Conservation (phyloP, 2,888 invertebrate species). For the Sturmia bella region DNA sequence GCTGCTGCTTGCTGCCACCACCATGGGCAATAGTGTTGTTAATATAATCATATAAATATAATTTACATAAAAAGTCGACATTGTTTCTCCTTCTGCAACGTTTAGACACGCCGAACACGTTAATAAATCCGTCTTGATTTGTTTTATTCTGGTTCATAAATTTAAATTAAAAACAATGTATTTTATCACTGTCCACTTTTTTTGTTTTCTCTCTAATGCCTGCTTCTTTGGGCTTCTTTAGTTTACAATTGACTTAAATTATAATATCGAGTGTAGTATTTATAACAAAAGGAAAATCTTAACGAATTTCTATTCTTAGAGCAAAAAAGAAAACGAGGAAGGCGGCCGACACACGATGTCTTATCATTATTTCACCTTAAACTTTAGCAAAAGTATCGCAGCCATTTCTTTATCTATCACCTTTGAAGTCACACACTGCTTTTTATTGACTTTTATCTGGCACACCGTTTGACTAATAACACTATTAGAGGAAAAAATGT, state of each 20-base stretch:
- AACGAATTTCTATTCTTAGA: background rate
- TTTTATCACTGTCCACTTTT: background rate
- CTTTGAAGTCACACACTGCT: background rate
- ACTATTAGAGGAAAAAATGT: background rate
- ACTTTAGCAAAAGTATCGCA: background rate
- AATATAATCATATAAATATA: conserved; percentile 74
- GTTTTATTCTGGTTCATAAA: conserved; percentile 4
- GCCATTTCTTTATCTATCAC: conserved; percentile 31
- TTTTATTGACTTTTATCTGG: background rate
- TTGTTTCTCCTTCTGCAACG: conserved; percentile 73
- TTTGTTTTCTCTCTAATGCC: background rate
- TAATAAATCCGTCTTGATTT: conserved; percentile 68
- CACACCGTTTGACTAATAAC: conserved; percentile 1
- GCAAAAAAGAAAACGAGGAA: conserved; percentile 16
- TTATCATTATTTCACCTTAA: conserved; percentile 3
- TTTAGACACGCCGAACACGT: conserved; percentile 62
- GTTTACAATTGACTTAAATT: conserved; percentile 44
- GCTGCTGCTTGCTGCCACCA: conserved; percentile 73
- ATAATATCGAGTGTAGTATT: conserved; percentile 43
- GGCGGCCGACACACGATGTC: conserved; percentile 30
- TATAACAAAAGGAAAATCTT: conserved; percentile 48
- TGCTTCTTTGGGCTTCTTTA: conserved; percentile 17
- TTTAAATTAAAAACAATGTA: conserved; percentile 9
- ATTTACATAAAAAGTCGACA: conserved; percentile 75
- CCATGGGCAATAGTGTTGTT: conserved; percentile 77